Conservation (phyloP, 2,113 vertebrate species). For the Mormyrus iriodes region DNA sequence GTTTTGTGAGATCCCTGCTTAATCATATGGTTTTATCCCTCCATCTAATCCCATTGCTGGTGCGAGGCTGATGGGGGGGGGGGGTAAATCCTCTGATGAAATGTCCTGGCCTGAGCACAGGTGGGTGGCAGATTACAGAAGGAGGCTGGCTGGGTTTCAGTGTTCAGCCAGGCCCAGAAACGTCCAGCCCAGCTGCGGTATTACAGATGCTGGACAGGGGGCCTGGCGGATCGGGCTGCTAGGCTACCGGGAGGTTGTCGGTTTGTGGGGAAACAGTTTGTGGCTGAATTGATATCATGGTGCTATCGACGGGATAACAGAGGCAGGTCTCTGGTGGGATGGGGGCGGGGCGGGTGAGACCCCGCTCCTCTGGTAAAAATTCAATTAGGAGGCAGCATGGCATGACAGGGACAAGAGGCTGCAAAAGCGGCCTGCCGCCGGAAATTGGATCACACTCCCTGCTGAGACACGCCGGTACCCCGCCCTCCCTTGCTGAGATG, state of each 20-base stretch:
- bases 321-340: background rate
- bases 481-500: background rate
- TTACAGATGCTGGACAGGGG: background rate
- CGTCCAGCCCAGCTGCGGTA: background rate
- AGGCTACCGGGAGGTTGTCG: background rate
- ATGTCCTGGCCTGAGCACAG: background rate
- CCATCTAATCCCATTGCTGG: background rate
- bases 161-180: background rate
- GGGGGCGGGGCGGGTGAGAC: background rate
- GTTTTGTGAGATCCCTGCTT: background rate
- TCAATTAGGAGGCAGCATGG: conserved; percentile 18
- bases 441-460: conserved; percentile 25
- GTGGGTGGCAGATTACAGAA: background rate
- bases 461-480: background rate
- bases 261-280: background rate
- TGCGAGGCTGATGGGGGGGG: background rate
- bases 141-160: background rate
- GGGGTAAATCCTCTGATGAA: background rate
- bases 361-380: background rate
- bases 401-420: conserved; percentile 4
- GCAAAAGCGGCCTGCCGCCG: background rate
- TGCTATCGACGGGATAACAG: background rate
- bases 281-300: background rate
- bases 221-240: background rate
- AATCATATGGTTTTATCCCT: background rate